Evolutionary conservation across 2,888 invertebrate species (phyloP), one percentile per base, ranked within the genome.

Genomic region (Litoditis marina): DNA sequence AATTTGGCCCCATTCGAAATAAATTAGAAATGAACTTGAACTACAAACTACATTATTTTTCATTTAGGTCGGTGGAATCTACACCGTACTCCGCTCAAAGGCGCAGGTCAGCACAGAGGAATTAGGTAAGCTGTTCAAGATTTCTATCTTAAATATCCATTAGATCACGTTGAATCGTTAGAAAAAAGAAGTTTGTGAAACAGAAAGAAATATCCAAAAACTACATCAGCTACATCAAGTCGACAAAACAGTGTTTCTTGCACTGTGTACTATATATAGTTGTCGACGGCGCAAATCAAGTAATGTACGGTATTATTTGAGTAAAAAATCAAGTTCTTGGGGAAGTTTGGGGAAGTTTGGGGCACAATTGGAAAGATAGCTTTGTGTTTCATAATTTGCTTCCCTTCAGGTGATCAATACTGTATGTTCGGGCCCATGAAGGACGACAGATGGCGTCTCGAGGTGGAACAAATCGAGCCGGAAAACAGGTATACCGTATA

Each of bases 41-140:
- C n/a, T n/a, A 0, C 56, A 50, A 46, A 60, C n/a, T 16, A 36
- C n/a, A n/a, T 36, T n/a, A 7, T n/a, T 13, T 16, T 49, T 19
- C 56, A n/a, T 68, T 87, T 30, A 85, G 93, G 98, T 99, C 78
- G 98, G 98, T 36, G 98, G 98, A 27, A 99, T 99, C 82, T 98
- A 99, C 85, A 98, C 96, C 0, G 98, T 99, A 0, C 94, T 99
- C 71, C 88, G 95, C 74, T 94, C 95, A 0, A 99, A 99, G 85
- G 94, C 98, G 0, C 93, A 90, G 81, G 91, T 95, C 0, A 94
- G 94, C 0, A 92, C 92, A 0, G 95, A 95, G 83, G 98, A 99
- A 86, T 89, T 96, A 88, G 98, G 98, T 0, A 94, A 96, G 96
- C 22, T 22, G 44, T 5, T n/a, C n/a, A n/a, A n/a, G n/a, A n/a